Conservation (phyloP, 1,140 invertebrate species). For the Camponotus floridanus region DNA sequence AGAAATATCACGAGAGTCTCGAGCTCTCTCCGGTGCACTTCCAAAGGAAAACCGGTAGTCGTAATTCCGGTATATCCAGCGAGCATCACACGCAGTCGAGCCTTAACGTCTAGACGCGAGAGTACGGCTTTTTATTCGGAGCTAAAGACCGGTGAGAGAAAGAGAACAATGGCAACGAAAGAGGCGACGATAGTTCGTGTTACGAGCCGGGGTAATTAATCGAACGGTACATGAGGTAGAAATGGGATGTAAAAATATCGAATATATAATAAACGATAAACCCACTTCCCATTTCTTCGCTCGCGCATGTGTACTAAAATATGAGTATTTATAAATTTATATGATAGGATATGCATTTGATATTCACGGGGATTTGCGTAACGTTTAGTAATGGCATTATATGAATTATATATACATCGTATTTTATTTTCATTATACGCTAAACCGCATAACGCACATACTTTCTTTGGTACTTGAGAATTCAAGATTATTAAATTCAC, state of each 20-base stretch:
- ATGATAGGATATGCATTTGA: not conserved
- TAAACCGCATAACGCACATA: conserved; percentile 26
- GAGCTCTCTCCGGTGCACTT: conserved; percentile 46
- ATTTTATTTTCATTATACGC: not conserved
- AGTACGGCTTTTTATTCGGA: conserved; percentile 25
- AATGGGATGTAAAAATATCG: not conserved
- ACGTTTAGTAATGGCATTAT: not conserved
- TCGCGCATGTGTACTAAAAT: not conserved
- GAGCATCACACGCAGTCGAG: conserved; percentile 50
- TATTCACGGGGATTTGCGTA: no score
- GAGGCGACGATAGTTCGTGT: conserved; percentile 16
- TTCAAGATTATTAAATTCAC: conserved; percentile 33
- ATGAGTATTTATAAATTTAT: not conserved
- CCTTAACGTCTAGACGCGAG: conserved; percentile 57
- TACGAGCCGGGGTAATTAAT: conserved; percentile 39
- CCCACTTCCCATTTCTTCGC: not conserved
- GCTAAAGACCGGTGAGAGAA: not conserved
- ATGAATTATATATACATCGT: not conserved
- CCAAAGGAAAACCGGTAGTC: conserved; percentile 71
- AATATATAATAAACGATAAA: not conserved
- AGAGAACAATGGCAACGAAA: conserved; percentile 23
- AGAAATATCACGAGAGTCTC: conserved; percentile 55
- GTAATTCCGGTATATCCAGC: conserved; percentile 66
- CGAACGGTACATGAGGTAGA: not conserved
- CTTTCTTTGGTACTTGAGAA: conserved; percentile 1